These are phyloP conservation scores for Apodemia duryi DNA, from an alignment of 2,888 invertebrate genomes.

Conservation along the genomic window DNA sequence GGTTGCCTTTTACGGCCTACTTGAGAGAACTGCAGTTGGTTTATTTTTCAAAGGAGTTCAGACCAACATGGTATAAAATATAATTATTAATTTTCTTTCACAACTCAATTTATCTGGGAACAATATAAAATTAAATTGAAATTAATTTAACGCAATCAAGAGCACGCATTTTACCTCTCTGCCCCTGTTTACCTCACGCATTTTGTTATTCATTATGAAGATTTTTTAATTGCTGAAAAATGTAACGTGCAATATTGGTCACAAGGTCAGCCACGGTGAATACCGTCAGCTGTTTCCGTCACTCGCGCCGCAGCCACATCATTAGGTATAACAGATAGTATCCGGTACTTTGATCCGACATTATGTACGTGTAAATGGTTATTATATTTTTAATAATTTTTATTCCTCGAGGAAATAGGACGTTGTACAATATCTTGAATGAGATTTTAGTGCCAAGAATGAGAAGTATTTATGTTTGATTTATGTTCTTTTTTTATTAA, in stretches of 20 bases:
- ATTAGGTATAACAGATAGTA: constrained; percentile 39
- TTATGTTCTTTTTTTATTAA: background rate
- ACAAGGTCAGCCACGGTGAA: constrained; percentile 39
- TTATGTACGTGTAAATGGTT: constrained; percentile 17
- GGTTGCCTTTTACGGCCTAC: no score
- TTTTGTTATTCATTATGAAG: no score
- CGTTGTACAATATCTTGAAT: constrained; percentile 2
- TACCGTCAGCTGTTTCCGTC: constrained; percentile 41
- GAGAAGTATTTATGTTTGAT: constrained; percentile 11
- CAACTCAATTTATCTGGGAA: no score
- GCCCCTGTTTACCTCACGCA: no score
- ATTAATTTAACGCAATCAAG: no score
- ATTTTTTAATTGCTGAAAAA: constrained; percentile 20
- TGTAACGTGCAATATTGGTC: constrained; percentile 32
- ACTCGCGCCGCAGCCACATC: constrained; percentile 28
- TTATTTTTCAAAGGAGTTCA: no score
- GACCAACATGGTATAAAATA: no score
- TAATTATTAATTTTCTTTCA: no score
- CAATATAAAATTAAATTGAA: no score
- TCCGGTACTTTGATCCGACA: constrained; percentile 44
- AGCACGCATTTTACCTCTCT: no score
- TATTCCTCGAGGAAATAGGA: constrained; percentile 11
- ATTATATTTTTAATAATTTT: background rate
- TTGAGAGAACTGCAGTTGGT: no score
- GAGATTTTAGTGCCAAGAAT: constrained; percentile 10